Base-by-base conservation (phyloP, 2,888 invertebrate species). In the Rhyacophila evoluta region DNA sequence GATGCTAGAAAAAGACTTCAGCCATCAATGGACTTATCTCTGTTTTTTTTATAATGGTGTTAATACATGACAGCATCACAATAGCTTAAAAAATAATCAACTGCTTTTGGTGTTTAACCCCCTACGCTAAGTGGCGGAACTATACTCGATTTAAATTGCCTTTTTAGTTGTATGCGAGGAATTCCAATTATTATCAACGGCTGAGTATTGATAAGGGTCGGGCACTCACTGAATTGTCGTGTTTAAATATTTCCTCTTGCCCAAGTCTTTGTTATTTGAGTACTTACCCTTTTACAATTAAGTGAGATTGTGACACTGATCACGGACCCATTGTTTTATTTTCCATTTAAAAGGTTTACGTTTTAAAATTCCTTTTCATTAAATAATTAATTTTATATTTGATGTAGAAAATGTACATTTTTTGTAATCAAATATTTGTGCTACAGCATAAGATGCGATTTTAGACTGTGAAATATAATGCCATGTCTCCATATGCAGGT, bases 301-400 rank as follows among this genome's bases (percentile, higher is more conserved):
- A 25, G 55, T 55, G 55, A 55, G 55, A 55, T 55, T 55, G 55
- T 55, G 55, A 55, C 55, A 55, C 55, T 19, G 55, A 25, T 55
- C 55, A 19, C 8, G 25, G 55, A 1, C 10, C 55, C 25, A 55
- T 55, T 55, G 55, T 55, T 55, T 55, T 55, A 41, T 55, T 55
- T 55, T 19, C 8, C 25, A 25, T 55, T 55, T 55, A 19, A 15
- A 55, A 55, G 19, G 55, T 55, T 19, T 8, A 55, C 55, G 19
- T 25, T 55, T 55, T 55, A 25, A 25, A 55, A 55, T 10, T 10
- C 10, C 19, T 19, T 55, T 55, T 55, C 55, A 55, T 55, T 55
- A 25, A 25, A 25, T 55, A 55, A 55, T 55, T 25, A 19, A 55
- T 55, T n/a, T 55, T 10, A 55, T 55, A 55, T 25, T 55, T 55